phyloP scores from a whole-genome alignment of 2,797 vertebrate genomes.

The Microchirus variegatus region DNA sequence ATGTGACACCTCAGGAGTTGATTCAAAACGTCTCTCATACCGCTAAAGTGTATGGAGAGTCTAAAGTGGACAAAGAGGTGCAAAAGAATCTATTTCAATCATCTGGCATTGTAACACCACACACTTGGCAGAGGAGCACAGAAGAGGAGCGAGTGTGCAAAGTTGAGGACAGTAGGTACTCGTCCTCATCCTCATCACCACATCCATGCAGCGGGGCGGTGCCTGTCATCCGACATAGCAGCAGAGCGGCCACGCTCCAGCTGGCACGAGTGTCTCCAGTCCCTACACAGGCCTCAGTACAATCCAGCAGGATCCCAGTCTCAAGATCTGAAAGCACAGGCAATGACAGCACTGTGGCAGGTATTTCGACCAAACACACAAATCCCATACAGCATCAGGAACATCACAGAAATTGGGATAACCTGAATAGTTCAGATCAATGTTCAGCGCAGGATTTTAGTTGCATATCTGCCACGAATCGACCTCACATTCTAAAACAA shows the following conservation, averaged over 20 bases:
- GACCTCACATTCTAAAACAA: slow-evolving; percentile 2
- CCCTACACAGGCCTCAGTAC: slow-evolving; percentile 5
- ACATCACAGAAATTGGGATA: slow-evolving; percentile 7
- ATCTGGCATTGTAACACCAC: slow-evolving; percentile 13
- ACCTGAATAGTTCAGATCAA: slow-evolving; percentile 3
- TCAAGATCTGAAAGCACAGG: slow-evolving; percentile 9
- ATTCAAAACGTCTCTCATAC: slow-evolving; percentile 9
- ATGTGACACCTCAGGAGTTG: slow-evolving; percentile 5
- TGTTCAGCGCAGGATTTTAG: background rate
- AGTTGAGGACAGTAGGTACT: slow-evolving; percentile 6
- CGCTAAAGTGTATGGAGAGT: background rate
- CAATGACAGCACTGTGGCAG: slow-evolving; percentile 11
- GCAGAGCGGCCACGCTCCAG: slow-evolving; percentile 29
- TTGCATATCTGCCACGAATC: slow-evolving; percentile 9
- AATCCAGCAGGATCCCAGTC: slow-evolving; percentile 5
- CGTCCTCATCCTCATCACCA: slow-evolving; percentile 12
- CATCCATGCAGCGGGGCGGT: slow-evolving; percentile 49
- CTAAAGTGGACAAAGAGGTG: slow-evolving; percentile 22
- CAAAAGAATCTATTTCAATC: slow-evolving; percentile 20
- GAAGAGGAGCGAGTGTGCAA: slow-evolving; percentile 6
- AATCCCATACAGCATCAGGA: slow-evolving; percentile 5
- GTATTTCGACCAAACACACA: background rate
- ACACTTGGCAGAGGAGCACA: slow-evolving; percentile 17
- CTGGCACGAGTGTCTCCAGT: slow-evolving; percentile 2
- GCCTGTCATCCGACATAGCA: slow-evolving; percentile 73